These are phyloP conservation scores for Manis javanica DNA, from an alignment of 2,797 vertebrate genomes.

Conservation along the genomic window DNA sequence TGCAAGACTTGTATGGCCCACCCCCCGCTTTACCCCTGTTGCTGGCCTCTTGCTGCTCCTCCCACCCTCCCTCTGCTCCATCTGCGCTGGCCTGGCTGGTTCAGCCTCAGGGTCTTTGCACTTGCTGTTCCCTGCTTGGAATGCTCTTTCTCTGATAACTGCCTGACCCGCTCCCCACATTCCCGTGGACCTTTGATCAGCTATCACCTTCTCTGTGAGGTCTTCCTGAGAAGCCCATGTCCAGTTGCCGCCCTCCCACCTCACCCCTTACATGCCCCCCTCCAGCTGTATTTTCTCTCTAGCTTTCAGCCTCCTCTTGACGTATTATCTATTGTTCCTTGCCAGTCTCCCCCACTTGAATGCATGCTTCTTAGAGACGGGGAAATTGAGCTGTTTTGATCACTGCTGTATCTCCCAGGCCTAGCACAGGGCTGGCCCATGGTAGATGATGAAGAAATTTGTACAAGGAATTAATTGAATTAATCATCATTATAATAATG, in stretches of 20 bases:
- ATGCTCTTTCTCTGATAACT: background rate
- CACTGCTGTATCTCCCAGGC: background rate
- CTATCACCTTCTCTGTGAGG: background rate
- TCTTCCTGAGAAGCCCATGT: background rate
- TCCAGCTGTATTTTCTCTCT: background rate
- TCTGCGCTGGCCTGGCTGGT: background rate
- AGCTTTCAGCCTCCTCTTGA: background rate
- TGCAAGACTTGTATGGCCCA: background rate
- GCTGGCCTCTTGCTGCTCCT: background rate
- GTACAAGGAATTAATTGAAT: slow-evolving; percentile 20
- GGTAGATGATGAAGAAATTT: slow-evolving; percentile 17
- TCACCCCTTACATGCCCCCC: background rate
- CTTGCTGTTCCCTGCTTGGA: background rate
- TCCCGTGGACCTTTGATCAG: background rate
- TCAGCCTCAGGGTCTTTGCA: background rate
- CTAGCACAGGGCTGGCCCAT: background rate
- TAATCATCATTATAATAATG: background rate
- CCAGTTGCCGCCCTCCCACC: background rate
- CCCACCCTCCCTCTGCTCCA: background rate
- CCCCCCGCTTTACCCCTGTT: background rate
- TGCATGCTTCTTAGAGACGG: background rate
- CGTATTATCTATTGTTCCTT: background rate
- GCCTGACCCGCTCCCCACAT: background rate
- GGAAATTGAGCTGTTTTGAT: slow-evolving; percentile 3
- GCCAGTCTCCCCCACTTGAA: background rate